Evolutionary conservation across 1,140 invertebrate species (phyloP).

Genomic region (Lepidostoma basale): DNA sequence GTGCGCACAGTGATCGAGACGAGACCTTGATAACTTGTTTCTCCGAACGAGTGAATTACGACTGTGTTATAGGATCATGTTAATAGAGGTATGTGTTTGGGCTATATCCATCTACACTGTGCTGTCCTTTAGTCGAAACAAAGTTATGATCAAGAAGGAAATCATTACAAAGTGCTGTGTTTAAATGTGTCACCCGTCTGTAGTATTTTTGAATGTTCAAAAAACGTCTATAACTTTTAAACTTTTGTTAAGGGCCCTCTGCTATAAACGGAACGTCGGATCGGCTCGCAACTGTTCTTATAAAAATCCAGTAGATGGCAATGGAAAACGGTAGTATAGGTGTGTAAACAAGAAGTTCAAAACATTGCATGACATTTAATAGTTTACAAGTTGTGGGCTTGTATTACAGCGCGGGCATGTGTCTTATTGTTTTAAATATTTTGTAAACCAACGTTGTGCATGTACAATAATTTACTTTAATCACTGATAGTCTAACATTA

Average conservation of each 20-base stretch:
- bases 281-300: slow-evolving; percentile 31
- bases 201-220: slow-evolving; percentile 21
- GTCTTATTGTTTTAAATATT: background rate
- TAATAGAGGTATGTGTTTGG: slow-evolving; percentile 57
- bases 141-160: slow-evolving; percentile 16
- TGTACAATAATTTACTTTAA: background rate
- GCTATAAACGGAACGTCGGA: slow-evolving; percentile 37
- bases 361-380: slow-evolving; percentile 39
- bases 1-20: slow-evolving; percentile 56
- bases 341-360: slow-evolving; percentile 38
- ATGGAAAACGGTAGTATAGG: slow-evolving; percentile 41
- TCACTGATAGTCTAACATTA: slow-evolving; percentile 11
- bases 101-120: slow-evolving; percentile 34
- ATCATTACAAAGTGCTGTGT: slow-evolving; percentile 12
- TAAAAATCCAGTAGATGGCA: slow-evolving; percentile 34
- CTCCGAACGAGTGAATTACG: slow-evolving; percentile 56
- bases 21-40: slow-evolving; percentile 63
- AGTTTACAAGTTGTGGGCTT: background rate
- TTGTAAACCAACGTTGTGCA: slow-evolving; percentile 1
- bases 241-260: slow-evolving; percentile 37
- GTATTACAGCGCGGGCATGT: slow-evolving; percentile 14
- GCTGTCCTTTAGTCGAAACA: slow-evolving; percentile 19
- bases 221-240: slow-evolving; percentile 32
- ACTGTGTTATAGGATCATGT: slow-evolving; percentile 61
- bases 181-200: slow-evolving; percentile 17